Conservation (phyloP, 2,797 vertebrate species). For the Poliocrania exsul region DNA sequence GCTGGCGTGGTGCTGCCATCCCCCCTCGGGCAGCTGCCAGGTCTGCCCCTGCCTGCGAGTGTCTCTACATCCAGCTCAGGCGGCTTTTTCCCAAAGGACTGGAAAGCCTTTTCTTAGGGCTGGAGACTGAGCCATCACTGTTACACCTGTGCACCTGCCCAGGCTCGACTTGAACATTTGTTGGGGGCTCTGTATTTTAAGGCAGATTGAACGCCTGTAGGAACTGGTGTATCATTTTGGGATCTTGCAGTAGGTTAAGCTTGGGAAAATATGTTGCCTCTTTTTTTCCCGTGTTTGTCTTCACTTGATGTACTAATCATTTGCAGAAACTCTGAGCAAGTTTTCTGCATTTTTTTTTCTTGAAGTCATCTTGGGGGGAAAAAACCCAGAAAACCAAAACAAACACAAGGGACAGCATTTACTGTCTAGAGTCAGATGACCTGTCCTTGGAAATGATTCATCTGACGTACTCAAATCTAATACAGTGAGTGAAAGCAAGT, state of each 20-base stretch:
- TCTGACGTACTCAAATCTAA: background rate
- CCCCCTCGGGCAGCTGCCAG: background rate
- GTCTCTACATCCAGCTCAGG: too few species aligned
- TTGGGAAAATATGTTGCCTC: background rate
- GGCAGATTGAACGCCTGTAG: background rate
- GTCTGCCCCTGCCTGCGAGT: background rate
- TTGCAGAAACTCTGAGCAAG: background rate
- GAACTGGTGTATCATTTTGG: background rate
- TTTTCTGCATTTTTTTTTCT: background rate
- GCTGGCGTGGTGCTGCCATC: background rate
- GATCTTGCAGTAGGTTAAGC: background rate
- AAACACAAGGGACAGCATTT: background rate
- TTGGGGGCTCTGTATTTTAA: background rate
- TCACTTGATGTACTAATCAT: background rate
- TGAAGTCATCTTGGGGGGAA: fast-evolving
- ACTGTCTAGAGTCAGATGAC: background rate
- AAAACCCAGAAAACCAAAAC: background rate
- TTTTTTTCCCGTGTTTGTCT: background rate
- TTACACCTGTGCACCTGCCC: background rate
- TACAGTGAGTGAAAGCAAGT: background rate
- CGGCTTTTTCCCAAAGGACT: background rate
- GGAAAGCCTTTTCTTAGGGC: background rate
- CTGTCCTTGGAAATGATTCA: background rate
- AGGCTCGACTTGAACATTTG: background rate
- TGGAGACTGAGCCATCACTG: background rate